Base-by-base conservation (phyloP, 2,888 invertebrate species). In the Drosophila suboccidentalis region DNA sequence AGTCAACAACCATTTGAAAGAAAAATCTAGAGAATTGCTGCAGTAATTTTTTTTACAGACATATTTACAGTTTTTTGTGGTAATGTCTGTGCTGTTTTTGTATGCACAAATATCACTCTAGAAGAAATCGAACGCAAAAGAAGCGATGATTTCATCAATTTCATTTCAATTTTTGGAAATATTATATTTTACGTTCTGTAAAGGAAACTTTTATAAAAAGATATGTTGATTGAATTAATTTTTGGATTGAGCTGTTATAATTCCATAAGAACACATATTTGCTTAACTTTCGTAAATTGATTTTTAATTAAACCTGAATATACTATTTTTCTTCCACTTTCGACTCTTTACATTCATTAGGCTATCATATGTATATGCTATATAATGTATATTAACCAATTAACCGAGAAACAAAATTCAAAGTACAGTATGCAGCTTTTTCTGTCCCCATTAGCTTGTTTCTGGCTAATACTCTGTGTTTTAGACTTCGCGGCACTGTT, bases 61-160 rank as follows among this genome's bases (percentile, higher is more conserved):
- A 5, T 26, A 26, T 26, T 26, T 26, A 5, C 26, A 6, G 26
- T 26, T 26, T 39, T 53, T 53, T 39, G 26, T 53, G 39, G n/a
- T 29, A 11, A 39, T 26, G 29, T 53, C 11, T 26, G n/a, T 10
- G 29, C 39, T 26, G 3, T 29, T 39, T 39, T 13, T 49, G 11
- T 29, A 29, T 8, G 10, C 36, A 26, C 38, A 9, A 13, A 22
- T 22, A 38, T 36, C n/a, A 4, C 19, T 0, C 11, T 26, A n/a
- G 1, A 11, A 32, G 9, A 29, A 26, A 47, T 1, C n/a, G 4
- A 49, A 32, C 11, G 13, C 3, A 39, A 39, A 22, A 22, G 6
- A 53, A 29, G 26, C 3, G 39, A 53, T 26, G 39, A 53, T 26
- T 38, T 53, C 13, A 53, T 53, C 38, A 39, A 10, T 34, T 47